Evolutionary conservation across 2,113 vertebrate species (phyloP).

Genomic region (Passer montanus): DNA sequence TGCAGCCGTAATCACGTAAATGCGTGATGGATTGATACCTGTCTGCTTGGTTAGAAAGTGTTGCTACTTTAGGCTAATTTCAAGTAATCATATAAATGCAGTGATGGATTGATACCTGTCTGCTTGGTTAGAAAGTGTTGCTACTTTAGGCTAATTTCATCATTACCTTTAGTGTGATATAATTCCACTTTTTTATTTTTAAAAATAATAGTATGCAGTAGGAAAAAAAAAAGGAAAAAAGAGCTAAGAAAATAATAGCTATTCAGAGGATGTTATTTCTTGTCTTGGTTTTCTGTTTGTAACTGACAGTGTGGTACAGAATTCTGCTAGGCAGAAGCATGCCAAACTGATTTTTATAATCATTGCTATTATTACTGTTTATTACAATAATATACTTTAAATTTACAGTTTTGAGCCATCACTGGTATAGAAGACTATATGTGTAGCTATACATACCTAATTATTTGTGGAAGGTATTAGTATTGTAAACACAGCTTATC

Average conservation of each 20-base stretch:
- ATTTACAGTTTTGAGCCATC: constrained; percentile 23
- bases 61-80: not conserved
- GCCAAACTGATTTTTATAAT: constrained; percentile 21
- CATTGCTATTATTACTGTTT: constrained; percentile 3
- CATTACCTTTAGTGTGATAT: not conserved
- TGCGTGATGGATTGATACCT: not conserved
- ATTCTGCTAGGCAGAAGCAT: not conserved
- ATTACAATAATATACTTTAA: constrained; percentile 13
- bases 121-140: not conserved
- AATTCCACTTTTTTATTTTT: not conserved
- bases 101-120: not conserved
- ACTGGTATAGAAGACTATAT: not conserved
- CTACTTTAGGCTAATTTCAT: not conserved
- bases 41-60: not conserved
- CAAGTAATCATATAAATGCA: not conserved
- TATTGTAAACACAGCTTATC: constrained; percentile 36
- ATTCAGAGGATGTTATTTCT: not conserved
- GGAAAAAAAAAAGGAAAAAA: not conserved
- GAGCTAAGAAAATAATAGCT: not conserved
- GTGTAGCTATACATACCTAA: constrained; percentile 25
- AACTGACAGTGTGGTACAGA: not conserved
- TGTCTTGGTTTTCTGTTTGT: not conserved
- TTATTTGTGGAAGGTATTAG: constrained; percentile 58
- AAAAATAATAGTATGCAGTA: not conserved
- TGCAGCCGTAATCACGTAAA: not conserved